phyloP scores from a whole-genome alignment of 2,888 invertebrate genomes.

The Chrysina gloriosa region DNA sequence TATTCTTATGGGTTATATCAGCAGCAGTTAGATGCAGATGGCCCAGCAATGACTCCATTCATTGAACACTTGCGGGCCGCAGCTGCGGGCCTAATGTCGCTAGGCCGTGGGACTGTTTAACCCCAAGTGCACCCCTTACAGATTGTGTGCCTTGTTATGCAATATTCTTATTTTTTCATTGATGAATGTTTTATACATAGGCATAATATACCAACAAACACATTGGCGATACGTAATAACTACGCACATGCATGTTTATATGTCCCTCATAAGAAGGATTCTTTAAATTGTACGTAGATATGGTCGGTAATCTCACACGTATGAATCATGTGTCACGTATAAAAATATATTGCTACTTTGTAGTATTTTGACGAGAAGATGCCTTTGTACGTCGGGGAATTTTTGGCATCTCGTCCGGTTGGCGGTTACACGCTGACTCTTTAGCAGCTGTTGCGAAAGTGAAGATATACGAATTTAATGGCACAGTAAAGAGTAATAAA shows the following conservation, averaged over 20 bases:
- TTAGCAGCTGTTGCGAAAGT: constrained; percentile 18
- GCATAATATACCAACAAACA: constrained; percentile 36
- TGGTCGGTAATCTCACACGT: background rate
- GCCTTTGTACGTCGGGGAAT: background rate
- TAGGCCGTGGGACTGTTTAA: constrained; percentile 54
- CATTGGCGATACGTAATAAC: constrained; percentile 19
- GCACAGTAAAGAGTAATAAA: background rate
- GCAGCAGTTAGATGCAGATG: constrained; percentile 46
- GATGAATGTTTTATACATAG: constrained; percentile 37
- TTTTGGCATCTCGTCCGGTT: background rate
- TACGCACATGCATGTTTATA: constrained; percentile 20
- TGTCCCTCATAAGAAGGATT: background rate
- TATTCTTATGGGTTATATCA: constrained; percentile 44
- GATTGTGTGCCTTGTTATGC: constrained; percentile 48
- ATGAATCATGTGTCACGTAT: background rate
- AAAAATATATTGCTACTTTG: background rate
- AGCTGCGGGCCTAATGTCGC: constrained; percentile 58
- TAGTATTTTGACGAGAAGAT: background rate
- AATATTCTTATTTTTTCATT: constrained; percentile 44
- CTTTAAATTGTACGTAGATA: background rate
- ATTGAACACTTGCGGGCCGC: constrained; percentile 60
- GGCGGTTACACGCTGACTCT: constrained; percentile 1
- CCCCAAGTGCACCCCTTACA: constrained; percentile 51
- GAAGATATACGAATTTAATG: constrained; percentile 9
- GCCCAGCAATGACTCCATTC: constrained; percentile 53